Base-by-base conservation (phyloP, 2,797 vertebrate genomes). In the Phalloptychus januarius region DNA sequence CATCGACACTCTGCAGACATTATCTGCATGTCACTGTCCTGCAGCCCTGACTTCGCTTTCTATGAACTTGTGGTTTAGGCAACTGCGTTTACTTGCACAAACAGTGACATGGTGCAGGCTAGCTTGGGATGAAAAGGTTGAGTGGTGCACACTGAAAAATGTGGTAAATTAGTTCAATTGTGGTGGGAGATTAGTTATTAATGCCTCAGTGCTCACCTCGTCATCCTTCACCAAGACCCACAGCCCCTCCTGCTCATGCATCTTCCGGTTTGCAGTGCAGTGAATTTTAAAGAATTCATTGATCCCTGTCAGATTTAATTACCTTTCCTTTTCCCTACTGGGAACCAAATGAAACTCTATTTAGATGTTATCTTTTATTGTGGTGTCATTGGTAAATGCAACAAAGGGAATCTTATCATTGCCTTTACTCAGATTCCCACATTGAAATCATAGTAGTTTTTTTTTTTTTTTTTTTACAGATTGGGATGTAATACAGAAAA, bases 151-250 rank as follows among this genome's bases (percentile, higher is more conserved):
- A 75, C 61, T 78, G 81, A 79, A 83, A 48, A 82, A 80, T 61
- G 80, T 86, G 79, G 33, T 40, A 88, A 91, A 93, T 91, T 87
- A 91, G 87, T 79, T 83, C 79, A 92, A 83, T 85, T 91, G 86
- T 87, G 85, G 75, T 69, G 76, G 65, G 58, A 81, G 77, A 86
- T 90, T 81, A 82, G 74, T 90, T 93, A 93, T 94, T 90, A 91
- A 85, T 77, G 71, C 73, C 46, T 74, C 58, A n/a, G 61, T n/a
- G 45, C 31, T 76, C 31, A 31, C 5, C 74, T 38, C 11, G 13
- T 40, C 67, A 58, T 23, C 38, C 40, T 54, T 61, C 23, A 28
- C 7, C 42, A 23, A 42, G 28, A 40, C 15, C 48, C 7, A 54
- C 75, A 45, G 18, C 48, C 50, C 28, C 38, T 56, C 40, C 4